Evolutionary conservation across 2,113 vertebrate species (phyloP).

Genomic region (Halichoeres trimaculatus): DNA sequence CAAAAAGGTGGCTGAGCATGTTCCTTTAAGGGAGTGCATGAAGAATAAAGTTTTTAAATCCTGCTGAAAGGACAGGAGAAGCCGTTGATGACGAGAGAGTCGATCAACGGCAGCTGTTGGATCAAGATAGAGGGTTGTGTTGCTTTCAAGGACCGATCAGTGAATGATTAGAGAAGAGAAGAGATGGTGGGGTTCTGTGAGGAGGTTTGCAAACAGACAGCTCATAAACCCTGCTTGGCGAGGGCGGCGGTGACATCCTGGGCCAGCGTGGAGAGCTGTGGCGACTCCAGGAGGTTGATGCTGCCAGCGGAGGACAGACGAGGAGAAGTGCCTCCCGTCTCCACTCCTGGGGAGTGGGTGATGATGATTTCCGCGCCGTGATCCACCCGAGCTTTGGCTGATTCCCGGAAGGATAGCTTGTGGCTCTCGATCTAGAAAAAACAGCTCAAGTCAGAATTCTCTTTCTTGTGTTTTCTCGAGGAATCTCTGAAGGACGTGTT

Average conservation of each 20-base stretch:
- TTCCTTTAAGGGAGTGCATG: slow-evolving; percentile 3
- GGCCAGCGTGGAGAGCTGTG: slow-evolving; percentile 93
- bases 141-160: slow-evolving; percentile 19
- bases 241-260: slow-evolving; percentile 95
- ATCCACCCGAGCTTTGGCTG: slow-evolving; percentile 93
- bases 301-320: slow-evolving; percentile 91
- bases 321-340: slow-evolving; percentile 89
- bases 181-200: neutral
- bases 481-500: neutral
- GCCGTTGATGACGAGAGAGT: slow-evolving; percentile 35
- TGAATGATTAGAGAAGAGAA: slow-evolving; percentile 16
- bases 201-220: neutral
- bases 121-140: slow-evolving; percentile 6
- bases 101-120: slow-evolving; percentile 43
- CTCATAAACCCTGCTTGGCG: slow-evolving; percentile 96
- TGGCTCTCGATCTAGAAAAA: slow-evolving; percentile 93
- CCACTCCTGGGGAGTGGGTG: slow-evolving; percentile 88
- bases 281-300: slow-evolving; percentile 92
- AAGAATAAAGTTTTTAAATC: slow-evolving; percentile 48
- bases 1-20: neutral
- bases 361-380: slow-evolving; percentile 95
- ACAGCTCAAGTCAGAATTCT: neutral
- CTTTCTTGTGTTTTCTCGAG: neutral
- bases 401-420: slow-evolving; percentile 92
- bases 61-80: neutral